Evolutionary conservation across 1,140 invertebrate species (phyloP), one percentile per base, ranked within the genome.

Genomic region (Pseudomyrmex cubaensis): DNA sequence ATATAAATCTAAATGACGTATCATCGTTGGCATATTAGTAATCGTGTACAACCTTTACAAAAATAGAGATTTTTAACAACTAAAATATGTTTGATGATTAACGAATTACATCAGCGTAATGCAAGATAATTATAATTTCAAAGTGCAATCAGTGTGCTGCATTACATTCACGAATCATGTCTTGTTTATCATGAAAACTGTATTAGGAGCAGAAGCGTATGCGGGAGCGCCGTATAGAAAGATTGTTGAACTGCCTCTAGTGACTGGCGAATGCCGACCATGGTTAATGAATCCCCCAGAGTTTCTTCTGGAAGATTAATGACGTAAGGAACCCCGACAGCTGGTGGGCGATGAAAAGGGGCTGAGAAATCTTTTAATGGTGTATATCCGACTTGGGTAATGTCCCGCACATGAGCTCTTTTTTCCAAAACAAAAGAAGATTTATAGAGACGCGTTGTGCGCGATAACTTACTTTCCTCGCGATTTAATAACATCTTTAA

Each of bases 281-380:
- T 84, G 61, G 84, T 86, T 89, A 89, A 89, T 89, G 87, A 88
- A 84, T 88, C 76, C 82, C 70, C 84, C 59, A 74, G 78, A 84
- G 72, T 86, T 82, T 57, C 82, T 61, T 46, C 46, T 54, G 12
- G 88, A 89, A 89, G 88, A 89, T 89, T 89, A 89, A 89, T 87
- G 87, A 89, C 70, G 70, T 15, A 64, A 63, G 78, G 70, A 84
- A 84, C 74, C 66, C 59, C 56, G 56, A 10, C 70, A 73, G 78
- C 56, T 80, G 63, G 69, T 35, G 46, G 52, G 10, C 22, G 70
- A 82, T 57, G 59, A 84, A 78, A 84, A 80, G 76, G 46, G 57
- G 35, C 2, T 52, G 61, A 48, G 13, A 66, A 35, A 84, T 83
- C 85, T 54, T 59, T 74, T 84, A 70, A 87, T 75, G 50, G 20